Evolutionary conservation across 2,113 vertebrate genomes (phyloP).

Genomic region (Spilogale gracilis): DNA sequence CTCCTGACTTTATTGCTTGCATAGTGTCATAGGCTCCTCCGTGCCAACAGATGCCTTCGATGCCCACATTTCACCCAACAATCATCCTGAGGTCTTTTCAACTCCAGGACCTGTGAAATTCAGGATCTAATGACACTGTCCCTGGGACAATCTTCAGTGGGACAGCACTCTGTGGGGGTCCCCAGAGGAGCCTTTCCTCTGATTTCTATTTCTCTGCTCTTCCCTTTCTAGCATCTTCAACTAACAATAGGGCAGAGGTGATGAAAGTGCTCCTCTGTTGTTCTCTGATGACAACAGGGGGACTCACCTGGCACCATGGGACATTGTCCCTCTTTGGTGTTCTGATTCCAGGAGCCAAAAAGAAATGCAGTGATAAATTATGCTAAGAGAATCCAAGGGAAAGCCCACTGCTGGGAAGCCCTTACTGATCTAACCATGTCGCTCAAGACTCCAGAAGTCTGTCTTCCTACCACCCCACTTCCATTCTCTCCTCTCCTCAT

Average conservation of each 20-base stretch:
- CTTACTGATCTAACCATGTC: accelerated
- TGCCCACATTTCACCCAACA: not conserved
- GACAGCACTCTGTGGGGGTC: not conserved
- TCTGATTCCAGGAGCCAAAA: not conserved
- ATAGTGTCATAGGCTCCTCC: not conserved
- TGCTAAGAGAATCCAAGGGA: not conserved
- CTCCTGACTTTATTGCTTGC: not conserved
- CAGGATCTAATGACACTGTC: not conserved
- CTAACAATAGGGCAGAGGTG: not conserved
- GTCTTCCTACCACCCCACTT: not conserved
- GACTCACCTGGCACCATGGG: not conserved
- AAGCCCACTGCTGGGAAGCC: not conserved
- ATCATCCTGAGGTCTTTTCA: not conserved
- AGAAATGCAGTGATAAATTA: not conserved
- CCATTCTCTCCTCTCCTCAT: not conserved
- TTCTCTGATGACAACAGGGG: not conserved
- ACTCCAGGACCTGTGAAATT: not conserved
- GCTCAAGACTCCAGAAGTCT: not conserved
- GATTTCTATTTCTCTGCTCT: not conserved
- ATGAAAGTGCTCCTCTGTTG: not conserved
- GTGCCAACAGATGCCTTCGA: not conserved
- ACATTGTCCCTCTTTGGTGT: not conserved
- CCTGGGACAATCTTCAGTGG: not conserved
- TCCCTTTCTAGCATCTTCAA: not conserved
- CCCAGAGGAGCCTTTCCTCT: not conserved